These are phyloP conservation scores for Athene cunicularia DNA, from an alignment of 2,113 vertebrate species.

Conservation along the genomic window DNA sequence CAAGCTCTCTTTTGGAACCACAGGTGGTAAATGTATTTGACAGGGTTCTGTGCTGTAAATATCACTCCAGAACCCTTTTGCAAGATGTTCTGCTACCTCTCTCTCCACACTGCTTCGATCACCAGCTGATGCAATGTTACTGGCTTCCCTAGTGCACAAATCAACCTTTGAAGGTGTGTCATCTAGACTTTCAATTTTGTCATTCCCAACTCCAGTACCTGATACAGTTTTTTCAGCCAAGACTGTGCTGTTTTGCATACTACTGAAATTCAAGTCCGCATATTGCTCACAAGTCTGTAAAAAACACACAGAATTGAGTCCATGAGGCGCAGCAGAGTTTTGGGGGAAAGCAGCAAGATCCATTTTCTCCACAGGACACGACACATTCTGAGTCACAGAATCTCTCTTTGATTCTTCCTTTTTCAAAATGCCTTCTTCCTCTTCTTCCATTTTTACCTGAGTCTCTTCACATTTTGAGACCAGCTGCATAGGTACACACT, in stretches of 20 bases:
- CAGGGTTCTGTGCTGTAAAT: conserved; percentile 75
- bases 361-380: conserved; percentile 16
- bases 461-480: conserved; percentile 69
- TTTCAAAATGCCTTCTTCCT: conserved; percentile 3
- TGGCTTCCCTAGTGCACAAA: conserved; percentile 34
- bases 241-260: conserved; percentile 58
- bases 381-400: not conserved
- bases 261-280: conserved; percentile 62
- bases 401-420: conserved; percentile 24
- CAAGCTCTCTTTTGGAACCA: conserved; percentile 57
- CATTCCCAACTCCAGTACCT: conserved; percentile 40
- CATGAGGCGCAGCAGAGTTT: conserved; percentile 47
- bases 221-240: conserved; percentile 68
- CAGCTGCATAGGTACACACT: conserved; percentile 58
- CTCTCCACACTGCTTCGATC: conserved; percentile 90
- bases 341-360: conserved; percentile 41
- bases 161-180: conserved; percentile 12
- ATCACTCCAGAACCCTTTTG: conserved; percentile 93
- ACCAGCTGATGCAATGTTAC: not conserved
- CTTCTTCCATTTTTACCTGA: conserved; percentile 55
- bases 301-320: conserved; percentile 67
- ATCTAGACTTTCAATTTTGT: conserved; percentile 53
- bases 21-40: conserved; percentile 60
- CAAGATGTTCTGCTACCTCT: conserved; percentile 94
- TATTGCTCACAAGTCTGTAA: conserved; percentile 72